phyloP scores from a whole-genome alignment of 1,140 invertebrate species.

The Calliopsis andreniformis region DNA sequence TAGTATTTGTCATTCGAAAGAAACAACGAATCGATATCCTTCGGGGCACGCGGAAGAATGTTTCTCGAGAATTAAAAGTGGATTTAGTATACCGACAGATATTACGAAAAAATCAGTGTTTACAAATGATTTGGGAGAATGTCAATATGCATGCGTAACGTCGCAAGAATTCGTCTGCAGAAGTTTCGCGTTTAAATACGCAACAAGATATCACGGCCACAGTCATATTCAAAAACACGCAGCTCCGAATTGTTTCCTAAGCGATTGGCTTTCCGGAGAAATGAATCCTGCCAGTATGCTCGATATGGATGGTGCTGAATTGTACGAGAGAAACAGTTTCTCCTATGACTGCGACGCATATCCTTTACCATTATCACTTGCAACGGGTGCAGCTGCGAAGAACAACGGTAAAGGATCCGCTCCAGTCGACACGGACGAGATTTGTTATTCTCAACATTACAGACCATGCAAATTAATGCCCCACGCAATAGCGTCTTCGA shows the following conservation, averaged over 20 bases:
- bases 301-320: slow-evolving; percentile 83
- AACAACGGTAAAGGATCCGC: not conserved
- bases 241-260: slow-evolving; percentile 84
- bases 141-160: slow-evolving; percentile 87
- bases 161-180: slow-evolving; percentile 87
- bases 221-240: slow-evolving; percentile 78
- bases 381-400: too few relatives aligned
- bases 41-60: slow-evolving; percentile 89
- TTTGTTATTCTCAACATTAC: slow-evolving; percentile 88
- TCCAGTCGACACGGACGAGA: slow-evolving; percentile 75
- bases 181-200: slow-evolving; percentile 88
- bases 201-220: not conserved
- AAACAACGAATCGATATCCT: not conserved
- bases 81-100: slow-evolving; percentile 84
- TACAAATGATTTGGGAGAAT: slow-evolving; percentile 87
- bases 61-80: slow-evolving; percentile 89
- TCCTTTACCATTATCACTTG: not conserved
- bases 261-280: slow-evolving; percentile 86
- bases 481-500: slow-evolving; percentile 84
- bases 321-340: slow-evolving; percentile 90
- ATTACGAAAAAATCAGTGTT: slow-evolving; percentile 85
- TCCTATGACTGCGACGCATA: slow-evolving; percentile 87
- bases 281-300: slow-evolving; percentile 84
- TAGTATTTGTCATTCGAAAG: slow-evolving; percentile 56
- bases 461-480: slow-evolving; percentile 86